Evolutionary conservation across 2,888 invertebrate genomes (phyloP), one percentile per base, ranked within the genome.

Genomic region (Bimastos eiseni): DNA sequence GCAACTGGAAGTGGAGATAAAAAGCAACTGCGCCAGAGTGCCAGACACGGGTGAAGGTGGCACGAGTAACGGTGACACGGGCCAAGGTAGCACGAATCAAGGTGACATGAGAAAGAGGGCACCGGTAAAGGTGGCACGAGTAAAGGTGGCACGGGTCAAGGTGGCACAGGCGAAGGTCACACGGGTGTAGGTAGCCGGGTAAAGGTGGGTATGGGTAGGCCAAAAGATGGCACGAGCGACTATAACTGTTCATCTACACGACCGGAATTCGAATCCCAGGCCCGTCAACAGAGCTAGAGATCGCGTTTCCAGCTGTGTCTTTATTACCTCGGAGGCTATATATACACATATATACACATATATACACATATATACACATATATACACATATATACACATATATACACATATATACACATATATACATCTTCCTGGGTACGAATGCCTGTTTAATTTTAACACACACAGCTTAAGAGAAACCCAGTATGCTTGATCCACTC

Each of bases 301-400:
- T 70, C n/a, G 70, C 70, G n/a, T 70, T 19, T 2, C n/a, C n/a
- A 70, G n/a, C 70, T 70, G n/a, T n/a, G 49, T 15, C 21, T 55
- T 24, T 30, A 17, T n/a, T 24, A 49, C 70, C 30, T 70, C n/a
- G n/a, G n/a, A 70, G 70, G n/a, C 8, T n/a, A 13, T n/a, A n/a
- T 11, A 15, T 41, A 11, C 41, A 83, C 17, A 6, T 17, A 17
- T 30, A 83, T 83, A 83, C 33, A 6, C 5, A 83, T 90, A 90
- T 90, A 90, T 90, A 90, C 36, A 83, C 24, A 90, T 90, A 83
- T 83, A 83, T 90, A 30, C 83, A 90, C 30, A 90, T 90, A 90
- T 83, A 90, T 90, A 90, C 83, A 90, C 21, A 36, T 90, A 83
- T 90, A 90, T 83, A 86, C 55, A 90, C 83, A 83, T 88, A 90